These are phyloP conservation scores for Ornithorhynchus anatinus DNA, from an alignment of 2,113 vertebrate genomes.

Conservation along the genomic window DNA sequence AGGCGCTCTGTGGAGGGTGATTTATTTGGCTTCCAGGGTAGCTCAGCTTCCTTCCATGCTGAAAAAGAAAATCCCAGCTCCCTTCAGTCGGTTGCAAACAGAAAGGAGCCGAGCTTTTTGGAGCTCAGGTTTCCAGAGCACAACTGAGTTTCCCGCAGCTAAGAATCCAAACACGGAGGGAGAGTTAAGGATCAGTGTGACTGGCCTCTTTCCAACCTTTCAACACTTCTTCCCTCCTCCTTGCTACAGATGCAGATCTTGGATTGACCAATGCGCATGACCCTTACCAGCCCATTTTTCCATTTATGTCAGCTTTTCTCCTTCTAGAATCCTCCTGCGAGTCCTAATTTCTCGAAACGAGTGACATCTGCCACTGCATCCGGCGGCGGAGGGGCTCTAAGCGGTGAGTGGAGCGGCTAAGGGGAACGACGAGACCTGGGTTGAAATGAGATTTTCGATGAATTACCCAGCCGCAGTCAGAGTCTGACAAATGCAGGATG, in stretches of 20 bases:
- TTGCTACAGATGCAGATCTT: not conserved
- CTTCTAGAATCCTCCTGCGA: not conserved
- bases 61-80: not conserved
- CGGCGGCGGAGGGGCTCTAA: too few relatives aligned
- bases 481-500: too few relatives aligned
- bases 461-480: too few relatives aligned
- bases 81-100: not conserved
- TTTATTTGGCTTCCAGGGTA: too few relatives aligned
- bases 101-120: too few relatives aligned
- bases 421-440: too few relatives aligned
- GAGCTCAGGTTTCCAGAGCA: not conserved
- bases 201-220: too few relatives aligned
- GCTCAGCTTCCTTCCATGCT: accelerated
- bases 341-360: not conserved
- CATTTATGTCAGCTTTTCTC: not conserved
- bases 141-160: not conserved
- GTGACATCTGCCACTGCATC: not conserved
- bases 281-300: not conserved
- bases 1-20: accelerated
- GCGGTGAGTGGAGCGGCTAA: too few relatives aligned
- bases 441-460: too few relatives aligned
- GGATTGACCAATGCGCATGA: accelerated
- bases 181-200: accelerated
- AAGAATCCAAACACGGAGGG: not conserved
- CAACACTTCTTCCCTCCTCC: not conserved